Percentiles rank a stretch among this genome's conserved stretches.
Conservation (phyloP, 2,113 vertebrate species). For the Thryonomys swinderianus region DNA sequence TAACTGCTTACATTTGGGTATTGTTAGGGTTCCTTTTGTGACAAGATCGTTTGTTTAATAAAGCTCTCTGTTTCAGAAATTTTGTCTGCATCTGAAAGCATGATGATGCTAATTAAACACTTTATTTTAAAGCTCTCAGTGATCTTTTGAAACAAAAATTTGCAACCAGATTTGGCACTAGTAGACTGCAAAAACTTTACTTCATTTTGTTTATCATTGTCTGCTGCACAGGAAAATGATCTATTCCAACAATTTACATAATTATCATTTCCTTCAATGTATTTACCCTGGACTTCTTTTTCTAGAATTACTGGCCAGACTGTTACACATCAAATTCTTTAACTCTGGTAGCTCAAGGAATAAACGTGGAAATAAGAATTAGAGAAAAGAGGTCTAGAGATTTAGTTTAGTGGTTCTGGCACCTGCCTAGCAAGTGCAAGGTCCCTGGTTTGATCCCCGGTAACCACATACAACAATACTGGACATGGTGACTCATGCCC, state of each 20-base stretch:
- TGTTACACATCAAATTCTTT: slow-evolving; percentile 62
- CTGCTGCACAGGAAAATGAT: not conserved
- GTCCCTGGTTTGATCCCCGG: too few species aligned
- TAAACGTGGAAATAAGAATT: slow-evolving; percentile 1
- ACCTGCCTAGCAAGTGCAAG: too few species aligned
- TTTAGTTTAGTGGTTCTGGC: too few species aligned
- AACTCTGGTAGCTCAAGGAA: not conserved
- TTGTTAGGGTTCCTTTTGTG: slow-evolving; percentile 38
- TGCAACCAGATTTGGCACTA: not conserved
- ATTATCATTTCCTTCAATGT: slow-evolving; percentile 31
- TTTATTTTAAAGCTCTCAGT: slow-evolving; percentile 29
- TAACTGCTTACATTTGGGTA: slow-evolving; percentile 52
- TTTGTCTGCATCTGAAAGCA: slow-evolving; percentile 8
- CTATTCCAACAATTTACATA: slow-evolving; percentile 46
- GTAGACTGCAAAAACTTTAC: not conserved
- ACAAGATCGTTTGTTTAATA: slow-evolving; percentile 40
- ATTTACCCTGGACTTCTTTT: slow-evolving; percentile 43
- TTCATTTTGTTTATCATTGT: slow-evolving; percentile 47
- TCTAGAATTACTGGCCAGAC: slow-evolving; percentile 68
- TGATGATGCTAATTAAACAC: not conserved
- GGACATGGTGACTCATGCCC: too few species aligned
- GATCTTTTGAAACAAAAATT: slow-evolving; percentile 42
- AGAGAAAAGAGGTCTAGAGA: slow-evolving; percentile 55
- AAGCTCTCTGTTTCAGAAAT: slow-evolving; percentile 29
- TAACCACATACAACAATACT: too few species aligned